A percentile compares a stretch with the other conserved stretches of the same genome.
phyloP scores from a whole-genome alignment of 2,113 vertebrate genomes.

The Chloroceryle aenea region DNA sequence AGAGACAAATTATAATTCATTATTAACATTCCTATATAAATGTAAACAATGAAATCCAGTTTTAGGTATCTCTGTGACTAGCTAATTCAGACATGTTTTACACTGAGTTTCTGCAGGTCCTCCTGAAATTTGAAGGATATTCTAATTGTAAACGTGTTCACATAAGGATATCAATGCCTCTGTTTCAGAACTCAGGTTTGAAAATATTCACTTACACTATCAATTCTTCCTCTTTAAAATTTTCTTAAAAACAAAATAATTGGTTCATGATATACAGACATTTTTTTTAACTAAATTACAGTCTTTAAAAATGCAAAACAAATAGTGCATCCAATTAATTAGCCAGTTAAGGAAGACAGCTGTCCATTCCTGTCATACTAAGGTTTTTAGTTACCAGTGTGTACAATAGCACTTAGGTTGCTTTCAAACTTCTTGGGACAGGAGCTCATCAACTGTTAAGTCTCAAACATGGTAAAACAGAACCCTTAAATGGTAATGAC shows the following conservation, averaged over 20 bases:
- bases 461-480: background rate
- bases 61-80: background rate
- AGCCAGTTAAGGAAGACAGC: slow-evolving; percentile 52
- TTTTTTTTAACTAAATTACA: background rate
- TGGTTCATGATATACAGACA: background rate
- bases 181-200: background rate
- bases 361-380: slow-evolving; percentile 62
- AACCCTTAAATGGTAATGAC: background rate
- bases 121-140: background rate
- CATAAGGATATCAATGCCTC: background rate
- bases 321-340: slow-evolving; percentile 64
- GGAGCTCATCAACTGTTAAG: background rate
- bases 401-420: background rate
- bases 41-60: background rate
- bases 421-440: slow-evolving; percentile 5
- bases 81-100: background rate
- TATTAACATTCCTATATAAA: background rate
- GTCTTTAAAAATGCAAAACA: slow-evolving; percentile 48
- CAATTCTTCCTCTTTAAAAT: background rate
- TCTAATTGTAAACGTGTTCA: background rate
- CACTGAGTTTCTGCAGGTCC: background rate
- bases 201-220: background rate
- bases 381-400: slow-evolving; percentile 34
- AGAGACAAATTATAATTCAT: background rate
- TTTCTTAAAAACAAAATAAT: background rate